Evolutionary conservation across 30 jellyfish, hydroid and myxozoan genomes (phyloP).

Genomic region (Morbakka virulenta): DNA sequence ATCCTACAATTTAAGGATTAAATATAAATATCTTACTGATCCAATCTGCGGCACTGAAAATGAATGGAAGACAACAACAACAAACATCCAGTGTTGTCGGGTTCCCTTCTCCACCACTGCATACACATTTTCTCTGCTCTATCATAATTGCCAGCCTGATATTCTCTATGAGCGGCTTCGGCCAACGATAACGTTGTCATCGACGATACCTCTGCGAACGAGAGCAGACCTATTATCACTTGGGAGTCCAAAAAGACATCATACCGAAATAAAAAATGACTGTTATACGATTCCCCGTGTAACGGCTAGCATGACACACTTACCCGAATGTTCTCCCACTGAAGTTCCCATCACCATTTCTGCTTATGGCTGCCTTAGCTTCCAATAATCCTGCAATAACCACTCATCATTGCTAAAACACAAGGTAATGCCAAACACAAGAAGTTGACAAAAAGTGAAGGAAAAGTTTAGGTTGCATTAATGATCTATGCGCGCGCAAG

Average conservation of each 20-base stretch:
- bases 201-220: too few species aligned
- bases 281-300: too few species aligned
- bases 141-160: constrained; percentile 91
- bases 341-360: constrained; percentile 97
- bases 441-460: too few species aligned
- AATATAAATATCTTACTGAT: constrained; percentile 62
- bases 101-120: constrained; percentile 99
- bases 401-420: too few species aligned
- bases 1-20: too few species aligned
- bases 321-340: constrained; percentile 82
- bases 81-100: constrained; percentile 96
- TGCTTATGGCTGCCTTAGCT: not conserved
- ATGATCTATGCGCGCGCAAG: constrained; percentile 42
- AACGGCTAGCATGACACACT: not conserved
- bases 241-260: too few species aligned
- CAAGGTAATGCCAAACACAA: too few species aligned
- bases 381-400: too few species aligned
- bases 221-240: too few species aligned
- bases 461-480: too few species aligned
- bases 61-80: constrained; percentile 91
- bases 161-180: constrained; percentile 96
- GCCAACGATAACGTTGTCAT: constrained; percentile 89
- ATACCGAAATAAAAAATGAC: not conserved
- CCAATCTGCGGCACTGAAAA: constrained; percentile 91
- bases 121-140: constrained; percentile 94